Evolutionary conservation across 2,113 vertebrate genomes (phyloP).

Genomic region (Fukomys damarensis): DNA sequence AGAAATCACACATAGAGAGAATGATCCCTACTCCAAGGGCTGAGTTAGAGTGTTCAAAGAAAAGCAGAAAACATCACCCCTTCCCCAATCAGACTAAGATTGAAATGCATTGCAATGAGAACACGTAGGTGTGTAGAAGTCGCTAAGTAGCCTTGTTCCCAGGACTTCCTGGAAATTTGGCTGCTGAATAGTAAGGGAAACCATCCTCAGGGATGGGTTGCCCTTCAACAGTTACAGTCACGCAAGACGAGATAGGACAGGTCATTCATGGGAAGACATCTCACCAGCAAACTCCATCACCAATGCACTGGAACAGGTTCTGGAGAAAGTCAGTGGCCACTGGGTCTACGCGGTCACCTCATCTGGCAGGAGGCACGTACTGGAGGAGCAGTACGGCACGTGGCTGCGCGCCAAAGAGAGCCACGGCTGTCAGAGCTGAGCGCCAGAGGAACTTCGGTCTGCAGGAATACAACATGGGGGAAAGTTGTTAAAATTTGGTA

Average conservation of each 20-base stretch:
- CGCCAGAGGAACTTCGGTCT: neutral
- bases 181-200: neutral
- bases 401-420: neutral
- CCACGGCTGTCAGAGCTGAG: neutral
- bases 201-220: neutral
- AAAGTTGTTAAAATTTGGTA: neutral
- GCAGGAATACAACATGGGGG: neutral
- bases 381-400: neutral
- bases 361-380: neutral
- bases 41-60: neutral
- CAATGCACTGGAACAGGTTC: neutral
- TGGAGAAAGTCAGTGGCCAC: neutral
- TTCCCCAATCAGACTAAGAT: neutral
- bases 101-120: neutral
- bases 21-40: neutral
- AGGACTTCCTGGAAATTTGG: neutral
- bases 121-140: neutral
- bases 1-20: neutral
- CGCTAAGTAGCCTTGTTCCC: neutral
- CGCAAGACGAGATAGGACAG: neutral
- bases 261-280: neutral
- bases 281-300: neutral
- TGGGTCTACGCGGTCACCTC: neutral
- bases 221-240: neutral
- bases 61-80: rapidly evolving